Conservation (phyloP, 2,888 invertebrate species). For the Cyclophora punctaria region DNA sequence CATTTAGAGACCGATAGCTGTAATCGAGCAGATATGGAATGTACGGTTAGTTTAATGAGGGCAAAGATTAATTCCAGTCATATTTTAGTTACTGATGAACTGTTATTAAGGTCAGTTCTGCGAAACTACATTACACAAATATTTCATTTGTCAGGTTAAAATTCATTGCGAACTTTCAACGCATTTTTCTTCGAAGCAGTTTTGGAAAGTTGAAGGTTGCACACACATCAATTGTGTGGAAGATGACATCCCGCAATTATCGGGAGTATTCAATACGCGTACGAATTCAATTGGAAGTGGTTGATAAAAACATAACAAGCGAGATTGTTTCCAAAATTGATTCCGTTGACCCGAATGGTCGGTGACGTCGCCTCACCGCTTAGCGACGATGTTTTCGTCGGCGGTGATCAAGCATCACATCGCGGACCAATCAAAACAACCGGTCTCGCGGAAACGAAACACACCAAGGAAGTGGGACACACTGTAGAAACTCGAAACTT, state of each 20-base stretch:
- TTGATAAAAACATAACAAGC: constrained; percentile 18
- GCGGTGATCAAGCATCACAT: constrained; percentile 35
- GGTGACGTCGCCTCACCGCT: constrained; percentile 28
- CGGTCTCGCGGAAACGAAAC: constrained; percentile 49
- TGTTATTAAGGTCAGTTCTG: no score
- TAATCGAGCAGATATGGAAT: constrained; percentile 34
- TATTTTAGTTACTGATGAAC: constrained; percentile 7
- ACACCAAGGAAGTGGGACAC: constrained; percentile 50
- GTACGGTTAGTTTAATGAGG: constrained; percentile 38
- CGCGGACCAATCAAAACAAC: constrained; percentile 48
- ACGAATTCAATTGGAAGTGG: constrained; percentile 6
- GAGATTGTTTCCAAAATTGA: constrained; percentile 36
- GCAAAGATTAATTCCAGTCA: constrained; percentile 47
- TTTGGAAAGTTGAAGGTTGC: constrained; percentile 16
- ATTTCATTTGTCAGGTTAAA: constrained; percentile 11
- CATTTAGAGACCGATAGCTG: constrained; percentile 23
- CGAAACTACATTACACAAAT: constrained; percentile 1
- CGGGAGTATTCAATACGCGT: constrained; percentile 7
- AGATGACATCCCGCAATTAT: constrained; percentile 15
- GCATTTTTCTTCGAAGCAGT: constrained; percentile 11
- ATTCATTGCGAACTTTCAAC: constrained; percentile 5
- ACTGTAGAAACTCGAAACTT: constrained; percentile 53
- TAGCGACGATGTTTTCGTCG: constrained; percentile 41
- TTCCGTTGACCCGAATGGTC: constrained; percentile 53
- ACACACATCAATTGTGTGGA: constrained; percentile 11